Conservation (phyloP, 2,113 vertebrate species). For the Leuciscus idus region DNA sequence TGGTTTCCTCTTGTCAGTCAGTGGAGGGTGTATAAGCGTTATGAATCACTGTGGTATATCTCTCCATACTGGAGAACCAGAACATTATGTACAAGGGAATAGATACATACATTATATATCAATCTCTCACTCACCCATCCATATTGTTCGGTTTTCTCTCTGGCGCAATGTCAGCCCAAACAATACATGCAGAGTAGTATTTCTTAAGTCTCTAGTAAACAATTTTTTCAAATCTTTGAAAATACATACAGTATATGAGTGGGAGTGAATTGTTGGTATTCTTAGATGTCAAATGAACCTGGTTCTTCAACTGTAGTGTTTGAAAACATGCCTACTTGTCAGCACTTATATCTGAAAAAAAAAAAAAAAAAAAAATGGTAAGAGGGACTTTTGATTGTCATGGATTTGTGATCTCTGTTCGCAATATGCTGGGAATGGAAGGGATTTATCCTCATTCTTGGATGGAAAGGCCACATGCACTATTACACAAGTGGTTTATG, state of each 20-base stretch:
- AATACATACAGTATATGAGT: neutral
- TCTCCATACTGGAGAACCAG: neutral
- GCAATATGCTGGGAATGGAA: conserved; percentile 8
- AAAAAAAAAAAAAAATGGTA: no score
- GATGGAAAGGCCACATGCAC: conserved; percentile 29
- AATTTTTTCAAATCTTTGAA: neutral
- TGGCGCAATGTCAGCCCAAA: neutral
- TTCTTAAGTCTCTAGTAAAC: neutral
- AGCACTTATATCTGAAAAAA: neutral
- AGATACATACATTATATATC: neutral
- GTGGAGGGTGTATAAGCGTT: neutral
- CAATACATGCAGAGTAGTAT: neutral
- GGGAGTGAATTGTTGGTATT: neutral
- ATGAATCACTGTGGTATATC: neutral
- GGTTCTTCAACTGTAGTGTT: neutral
- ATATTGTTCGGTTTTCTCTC: neutral
- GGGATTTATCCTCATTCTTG: conserved; percentile 23
- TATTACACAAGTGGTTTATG: conserved; percentile 42
- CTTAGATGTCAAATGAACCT: neutral
- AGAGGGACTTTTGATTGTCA: conserved; percentile 20
- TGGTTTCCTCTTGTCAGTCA: neutral
- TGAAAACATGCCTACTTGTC: neutral
- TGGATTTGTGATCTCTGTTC: conserved; percentile 15
- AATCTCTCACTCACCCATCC: neutral
- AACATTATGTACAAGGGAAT: neutral